Evolutionary conservation across 2,797 vertebrate species (phyloP).

Genomic region (Danio choprae): DNA sequence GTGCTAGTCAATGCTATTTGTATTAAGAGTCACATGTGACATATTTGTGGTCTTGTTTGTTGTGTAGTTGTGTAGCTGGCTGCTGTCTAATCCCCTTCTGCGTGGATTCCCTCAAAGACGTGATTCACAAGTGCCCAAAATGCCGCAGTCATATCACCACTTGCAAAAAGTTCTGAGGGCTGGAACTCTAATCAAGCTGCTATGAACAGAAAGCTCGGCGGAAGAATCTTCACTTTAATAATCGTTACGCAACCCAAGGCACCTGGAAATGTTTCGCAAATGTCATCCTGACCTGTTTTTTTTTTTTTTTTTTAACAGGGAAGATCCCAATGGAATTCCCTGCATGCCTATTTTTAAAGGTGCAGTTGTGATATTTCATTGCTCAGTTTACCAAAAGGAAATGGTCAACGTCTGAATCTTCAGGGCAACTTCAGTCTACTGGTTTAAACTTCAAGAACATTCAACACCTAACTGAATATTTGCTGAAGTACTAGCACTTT

Average conservation of each 20-base stretch:
- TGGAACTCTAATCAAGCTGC: too few relatives aligned
- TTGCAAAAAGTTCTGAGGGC: constrained; percentile 67
- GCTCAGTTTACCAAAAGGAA: background rate
- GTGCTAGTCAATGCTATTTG: background rate
- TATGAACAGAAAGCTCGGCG: background rate
- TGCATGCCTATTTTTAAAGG: background rate
- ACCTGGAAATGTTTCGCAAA: background rate
- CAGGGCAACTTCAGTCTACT: background rate
- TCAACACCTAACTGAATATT: background rate
- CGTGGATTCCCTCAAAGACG: constrained; percentile 64
- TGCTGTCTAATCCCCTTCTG: constrained; percentile 81
- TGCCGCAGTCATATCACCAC: constrained; percentile 68
- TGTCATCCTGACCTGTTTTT: background rate
- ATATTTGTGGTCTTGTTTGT: background rate
- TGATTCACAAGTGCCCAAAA: constrained; percentile 73
- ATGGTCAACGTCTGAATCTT: background rate
- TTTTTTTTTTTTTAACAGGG: background rate
- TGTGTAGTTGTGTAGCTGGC: constrained; percentile 72
- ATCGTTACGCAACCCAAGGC: background rate
- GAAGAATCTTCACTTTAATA: background rate
- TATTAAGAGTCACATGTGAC: too few relatives aligned
- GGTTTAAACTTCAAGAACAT: constrained; percentile 3
- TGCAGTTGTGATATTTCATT: background rate
- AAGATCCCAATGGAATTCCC: constrained; percentile 10
- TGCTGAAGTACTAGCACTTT: background rate